These are phyloP conservation scores for Dreissena polymorpha DNA, from an alignment of 1,140 invertebrate genomes.

Conservation along the genomic window DNA sequence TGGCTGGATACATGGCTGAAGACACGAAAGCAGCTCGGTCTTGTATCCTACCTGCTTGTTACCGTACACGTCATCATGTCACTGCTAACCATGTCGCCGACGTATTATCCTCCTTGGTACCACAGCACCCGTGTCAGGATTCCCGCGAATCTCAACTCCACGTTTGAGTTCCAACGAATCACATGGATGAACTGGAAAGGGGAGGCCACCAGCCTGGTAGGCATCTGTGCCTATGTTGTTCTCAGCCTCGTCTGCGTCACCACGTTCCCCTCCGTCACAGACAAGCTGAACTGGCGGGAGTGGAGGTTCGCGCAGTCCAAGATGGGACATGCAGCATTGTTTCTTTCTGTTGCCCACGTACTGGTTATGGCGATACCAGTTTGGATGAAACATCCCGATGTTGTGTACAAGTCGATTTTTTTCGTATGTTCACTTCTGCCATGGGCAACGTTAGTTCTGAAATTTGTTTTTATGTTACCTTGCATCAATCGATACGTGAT, in stretches of 20 bases:
- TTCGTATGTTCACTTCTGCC: too few species aligned
- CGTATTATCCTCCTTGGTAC: constrained; percentile 74
- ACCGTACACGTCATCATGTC: constrained; percentile 72
- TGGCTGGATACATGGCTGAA: constrained; percentile 75
- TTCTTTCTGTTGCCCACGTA: constrained; percentile 69
- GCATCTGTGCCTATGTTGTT: constrained; percentile 68
- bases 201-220: constrained; percentile 68
- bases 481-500: too few species aligned
- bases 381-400: constrained; percentile 60
- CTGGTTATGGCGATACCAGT: constrained; percentile 68
- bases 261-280: constrained; percentile 71
- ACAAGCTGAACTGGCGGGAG: constrained; percentile 73
- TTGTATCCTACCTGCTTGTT: constrained; percentile 69
- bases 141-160: constrained; percentile 58
- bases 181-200: constrained; percentile 73
- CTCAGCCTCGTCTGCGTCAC: constrained; percentile 69
- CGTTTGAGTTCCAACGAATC: constrained; percentile 50
- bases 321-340: constrained; percentile 69
- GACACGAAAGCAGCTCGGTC: constrained; percentile 73
- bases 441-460: too few species aligned
- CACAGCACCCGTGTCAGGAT: constrained; percentile 60
- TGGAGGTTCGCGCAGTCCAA: constrained; percentile 75
- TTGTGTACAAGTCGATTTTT: constrained; percentile 47
- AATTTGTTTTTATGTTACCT: too few species aligned
- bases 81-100: constrained; percentile 71